Percentiles rank a stretch among this genome's conserved stretches.
Evolutionary conservation across 2,113 vertebrate genomes (phyloP).

Genomic region (Polypterus bichir): DNA sequence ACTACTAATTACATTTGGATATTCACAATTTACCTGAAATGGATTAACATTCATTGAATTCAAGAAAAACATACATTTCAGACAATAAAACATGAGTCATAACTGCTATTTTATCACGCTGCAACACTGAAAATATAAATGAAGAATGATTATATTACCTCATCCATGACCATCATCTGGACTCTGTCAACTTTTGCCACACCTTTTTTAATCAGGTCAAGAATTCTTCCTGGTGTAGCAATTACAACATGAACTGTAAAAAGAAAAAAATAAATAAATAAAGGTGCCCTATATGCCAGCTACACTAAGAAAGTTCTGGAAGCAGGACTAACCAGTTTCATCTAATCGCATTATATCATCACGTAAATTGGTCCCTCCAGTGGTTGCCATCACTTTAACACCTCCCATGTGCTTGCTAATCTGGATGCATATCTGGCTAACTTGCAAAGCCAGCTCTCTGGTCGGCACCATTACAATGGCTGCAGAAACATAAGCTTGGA

Average conservation of each 20-base stretch:
- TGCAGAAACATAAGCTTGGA: too few species aligned
- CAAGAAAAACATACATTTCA: too few species aligned
- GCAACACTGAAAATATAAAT: too few species aligned
- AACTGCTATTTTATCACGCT: too few species aligned
- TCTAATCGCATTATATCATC: slow-evolving; percentile 65
- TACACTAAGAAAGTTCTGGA: not conserved
- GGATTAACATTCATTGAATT: too few species aligned
- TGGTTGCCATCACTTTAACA: slow-evolving; percentile 61
- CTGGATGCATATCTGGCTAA: slow-evolving; percentile 61
- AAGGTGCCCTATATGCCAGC: not conserved
- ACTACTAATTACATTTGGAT: too few species aligned
- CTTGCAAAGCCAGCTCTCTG: slow-evolving; percentile 56
- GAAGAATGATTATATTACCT: too few species aligned
- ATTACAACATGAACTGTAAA: slow-evolving; percentile 53
- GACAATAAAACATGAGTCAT: too few species aligned
- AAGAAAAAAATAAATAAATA: not conserved
- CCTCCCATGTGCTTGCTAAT: slow-evolving; percentile 59
- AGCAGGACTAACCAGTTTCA: slow-evolving; percentile 40
- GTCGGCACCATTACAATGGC: slow-evolving; percentile 59
- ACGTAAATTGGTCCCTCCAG: slow-evolving; percentile 56
- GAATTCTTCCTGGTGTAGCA: slow-evolving; percentile 55
- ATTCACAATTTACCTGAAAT: too few species aligned
- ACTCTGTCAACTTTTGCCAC: slow-evolving; percentile 53
- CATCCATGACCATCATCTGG: slow-evolving; percentile 64
- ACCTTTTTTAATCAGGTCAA: slow-evolving; percentile 60